Percentiles rank a stretch among this genome's conserved stretches.
These are phyloP conservation scores for Schizotus pectinicornis DNA, from an alignment of 2,888 invertebrate genomes.

Conservation along the genomic window DNA sequence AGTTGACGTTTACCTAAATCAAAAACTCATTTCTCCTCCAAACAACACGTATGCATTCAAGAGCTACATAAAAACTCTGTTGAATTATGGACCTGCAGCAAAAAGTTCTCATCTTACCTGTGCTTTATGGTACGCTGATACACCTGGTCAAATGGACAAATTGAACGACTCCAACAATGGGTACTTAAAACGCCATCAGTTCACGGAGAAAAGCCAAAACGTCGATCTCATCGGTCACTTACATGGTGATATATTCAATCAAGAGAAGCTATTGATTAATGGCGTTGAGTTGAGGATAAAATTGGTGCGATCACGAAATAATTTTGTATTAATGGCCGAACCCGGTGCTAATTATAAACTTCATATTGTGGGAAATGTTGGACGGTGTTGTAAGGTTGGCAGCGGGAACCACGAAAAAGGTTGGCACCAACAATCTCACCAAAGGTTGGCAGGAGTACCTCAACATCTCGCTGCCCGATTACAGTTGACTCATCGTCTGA, in stretches of 20 bases:
- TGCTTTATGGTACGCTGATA: conserved; percentile 5
- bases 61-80: conserved; percentile 12
- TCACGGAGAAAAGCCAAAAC: neutral
- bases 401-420: too few relatives aligned
- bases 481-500: too few relatives aligned
- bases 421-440: too few relatives aligned
- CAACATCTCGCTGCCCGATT: too few relatives aligned
- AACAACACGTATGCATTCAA: conserved; percentile 9
- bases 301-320: too few relatives aligned
- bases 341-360: too few relatives aligned
- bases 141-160: conserved; percentile 3
- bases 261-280: conserved; percentile 1
- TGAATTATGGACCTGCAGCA: conserved; percentile 2
- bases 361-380: too few relatives aligned
- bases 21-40: conserved; percentile 12
- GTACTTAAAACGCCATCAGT: neutral
- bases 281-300: conserved; percentile 2
- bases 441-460: too few relatives aligned
- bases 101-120: conserved; percentile 4
- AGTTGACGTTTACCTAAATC: conserved; percentile 14
- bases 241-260: neutral
- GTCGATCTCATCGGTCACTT: neutral
- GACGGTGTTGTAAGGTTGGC: too few relatives aligned
- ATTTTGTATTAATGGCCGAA: conserved; percentile 1
- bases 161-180: neutral